These are phyloP conservation scores for Eurypyga helias DNA, from an alignment of 2,113 vertebrate species.

Conservation along the genomic window DNA sequence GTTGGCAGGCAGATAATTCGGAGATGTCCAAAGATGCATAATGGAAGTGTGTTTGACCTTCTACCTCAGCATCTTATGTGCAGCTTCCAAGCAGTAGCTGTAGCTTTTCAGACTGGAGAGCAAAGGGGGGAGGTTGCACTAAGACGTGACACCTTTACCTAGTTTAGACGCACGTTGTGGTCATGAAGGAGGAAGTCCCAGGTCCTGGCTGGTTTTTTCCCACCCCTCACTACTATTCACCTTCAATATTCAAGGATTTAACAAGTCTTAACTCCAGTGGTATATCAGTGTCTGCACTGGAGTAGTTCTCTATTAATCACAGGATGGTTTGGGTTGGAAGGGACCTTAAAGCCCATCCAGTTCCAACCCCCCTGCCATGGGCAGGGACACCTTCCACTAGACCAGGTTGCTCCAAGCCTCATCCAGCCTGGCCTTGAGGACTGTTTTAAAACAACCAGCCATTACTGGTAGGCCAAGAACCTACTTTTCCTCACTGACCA, in stretches of 20 bases:
- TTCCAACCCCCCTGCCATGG: no score
- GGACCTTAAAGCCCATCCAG: no score
- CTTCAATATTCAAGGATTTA: background rate
- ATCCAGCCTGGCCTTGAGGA: no score
- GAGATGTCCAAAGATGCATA: background rate
- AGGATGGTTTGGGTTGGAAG: no score
- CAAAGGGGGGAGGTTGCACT: background rate
- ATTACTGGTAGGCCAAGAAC: background rate
- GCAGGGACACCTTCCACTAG: no score
- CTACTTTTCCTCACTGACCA: background rate
- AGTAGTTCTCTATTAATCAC: background rate
- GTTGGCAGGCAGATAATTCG: background rate
- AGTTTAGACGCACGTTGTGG: background rate
- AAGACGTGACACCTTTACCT: accelerated
- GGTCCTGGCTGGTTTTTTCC: background rate
- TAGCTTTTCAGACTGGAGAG: background rate
- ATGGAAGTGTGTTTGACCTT: background rate
- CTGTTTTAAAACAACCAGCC: background rate
- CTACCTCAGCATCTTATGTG: background rate
- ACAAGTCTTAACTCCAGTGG: background rate
- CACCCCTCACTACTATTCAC: background rate
- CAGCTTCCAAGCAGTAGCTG: background rate
- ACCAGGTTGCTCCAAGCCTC: no score
- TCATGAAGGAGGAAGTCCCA: background rate
- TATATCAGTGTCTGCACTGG: background rate